Conservation (phyloP, 2,113 vertebrate genomes). For the Tragelaphus strepsiceros region DNA sequence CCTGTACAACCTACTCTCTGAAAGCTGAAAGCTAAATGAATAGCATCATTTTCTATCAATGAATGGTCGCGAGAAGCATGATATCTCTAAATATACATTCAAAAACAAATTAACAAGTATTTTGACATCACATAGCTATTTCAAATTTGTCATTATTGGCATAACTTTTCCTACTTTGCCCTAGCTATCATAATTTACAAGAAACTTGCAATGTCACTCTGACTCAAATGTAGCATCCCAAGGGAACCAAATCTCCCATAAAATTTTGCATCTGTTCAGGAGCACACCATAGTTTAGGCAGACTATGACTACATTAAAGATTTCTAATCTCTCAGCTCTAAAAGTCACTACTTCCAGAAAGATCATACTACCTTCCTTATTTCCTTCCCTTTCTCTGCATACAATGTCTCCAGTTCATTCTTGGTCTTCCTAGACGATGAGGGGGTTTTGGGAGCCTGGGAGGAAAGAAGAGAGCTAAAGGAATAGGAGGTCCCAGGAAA, state of each 20-base stretch:
- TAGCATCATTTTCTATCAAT: slow-evolving; percentile 39
- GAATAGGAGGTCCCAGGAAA: background rate
- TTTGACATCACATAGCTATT: slow-evolving; percentile 15
- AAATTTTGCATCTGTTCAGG: slow-evolving; percentile 2
- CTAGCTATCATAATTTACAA: slow-evolving; percentile 2
- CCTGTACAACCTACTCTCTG: background rate
- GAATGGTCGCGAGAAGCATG: background rate
- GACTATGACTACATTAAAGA: background rate
- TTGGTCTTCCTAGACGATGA: background rate
- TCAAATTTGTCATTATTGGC: background rate
- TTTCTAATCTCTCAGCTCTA: background rate
- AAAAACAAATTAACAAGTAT: slow-evolving; percentile 35
- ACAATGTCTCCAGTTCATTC: slow-evolving; percentile 1
- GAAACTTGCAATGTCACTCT: background rate
- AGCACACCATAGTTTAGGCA: background rate
- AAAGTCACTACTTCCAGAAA: slow-evolving; percentile 20
- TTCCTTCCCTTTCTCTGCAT: slow-evolving; percentile 25
- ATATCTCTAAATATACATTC: slow-evolving; percentile 25
- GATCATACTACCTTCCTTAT: background rate
- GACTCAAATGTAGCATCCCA: background rate
- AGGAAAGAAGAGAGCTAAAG: slow-evolving; percentile 33
- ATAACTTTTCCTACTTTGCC: slow-evolving; percentile 6
- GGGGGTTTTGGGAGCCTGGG: slow-evolving; percentile 14
- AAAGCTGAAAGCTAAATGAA: slow-evolving; percentile 43
- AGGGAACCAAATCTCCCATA: background rate